phyloP scores from a whole-genome alignment of 1,140 invertebrate species.

The Rhynchophorus ferrugineus region DNA sequence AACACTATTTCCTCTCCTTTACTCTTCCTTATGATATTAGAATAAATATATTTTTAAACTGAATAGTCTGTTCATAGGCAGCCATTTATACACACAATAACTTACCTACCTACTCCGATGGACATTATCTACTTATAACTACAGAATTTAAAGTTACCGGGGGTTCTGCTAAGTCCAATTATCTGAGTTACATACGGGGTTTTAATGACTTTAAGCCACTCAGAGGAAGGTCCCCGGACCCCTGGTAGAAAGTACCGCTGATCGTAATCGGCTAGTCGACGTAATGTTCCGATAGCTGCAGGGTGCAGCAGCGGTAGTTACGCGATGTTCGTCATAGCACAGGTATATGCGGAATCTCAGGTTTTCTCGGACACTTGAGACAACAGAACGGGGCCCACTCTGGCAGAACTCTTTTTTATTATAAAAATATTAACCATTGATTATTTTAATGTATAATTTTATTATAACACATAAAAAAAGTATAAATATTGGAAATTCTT shows the following conservation, averaged over 20 bases:
- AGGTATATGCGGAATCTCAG: conserved; percentile 22
- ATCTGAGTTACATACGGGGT: conserved; percentile 25
- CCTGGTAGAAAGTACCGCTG: conserved; percentile 30
- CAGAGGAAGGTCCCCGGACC: conserved; percentile 33
- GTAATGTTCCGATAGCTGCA: background rate
- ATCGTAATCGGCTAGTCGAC: conserved; percentile 18
- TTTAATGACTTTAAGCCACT: conserved; percentile 7
- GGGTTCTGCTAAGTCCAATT: conserved; percentile 25
- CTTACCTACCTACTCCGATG: background rate
- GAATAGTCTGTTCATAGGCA: too few relatives aligned
- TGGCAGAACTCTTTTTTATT: conserved; percentile 21
- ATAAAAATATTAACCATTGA: background rate
- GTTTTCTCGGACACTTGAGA: background rate
- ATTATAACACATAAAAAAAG: too few relatives aligned
- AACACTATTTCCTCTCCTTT: too few relatives aligned
- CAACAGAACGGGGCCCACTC: conserved; percentile 31
- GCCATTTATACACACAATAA: too few relatives aligned
- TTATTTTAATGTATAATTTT: too few relatives aligned
- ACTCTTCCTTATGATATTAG: too few relatives aligned
- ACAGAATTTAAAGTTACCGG: background rate
- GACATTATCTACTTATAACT: background rate
- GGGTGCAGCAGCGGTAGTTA: conserved; percentile 7
- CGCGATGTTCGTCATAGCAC: conserved; percentile 29
- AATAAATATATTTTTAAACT: too few relatives aligned
- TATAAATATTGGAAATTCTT: too few relatives aligned